Evolutionary conservation across 2,888 invertebrate genomes (phyloP), one percentile per base, ranked within the genome.

Genomic region (Synergus gifuensis): DNA sequence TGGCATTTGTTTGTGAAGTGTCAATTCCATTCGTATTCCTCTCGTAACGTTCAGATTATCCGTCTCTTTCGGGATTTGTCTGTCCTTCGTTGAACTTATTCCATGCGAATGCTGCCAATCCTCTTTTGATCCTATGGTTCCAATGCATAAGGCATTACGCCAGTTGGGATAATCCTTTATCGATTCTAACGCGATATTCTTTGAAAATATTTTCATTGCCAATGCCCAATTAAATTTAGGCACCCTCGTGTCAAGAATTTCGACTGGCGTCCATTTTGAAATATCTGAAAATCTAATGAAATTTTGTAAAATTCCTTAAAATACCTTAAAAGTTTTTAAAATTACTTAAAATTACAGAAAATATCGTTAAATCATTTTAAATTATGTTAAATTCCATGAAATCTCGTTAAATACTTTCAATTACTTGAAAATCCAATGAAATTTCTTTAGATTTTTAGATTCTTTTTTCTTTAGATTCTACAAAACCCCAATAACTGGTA

Each of bases 21-120:
- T 79, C 80, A 79, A 83, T 82, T 77, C 60, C 60, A 76, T 79
- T 82, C 46, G 67, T 81, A 79, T 77, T 79, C 77, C 79, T 54
- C 73, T 67, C 49, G 63, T 58, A 63, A 78, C 78, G 54, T 46
- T 49, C 40, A 73, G 78, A 81, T 79, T 81, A 81, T 76, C 58
- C 44, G 9, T 58, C 69, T 79, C 76, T 66, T 78, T 67, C 42
- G 78, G 81, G 77, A 79, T 76, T 78, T 78, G 76, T 76, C 58
- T 49, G 76, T 78, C 73, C 73, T 80, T 80, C 77, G 77, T 44
- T 62, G 36, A 36, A 67, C 60, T 28, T 54, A 66, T 62, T 58
- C 67, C 44, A 66, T 44, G 58, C 60, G n/a, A 44, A 54, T 28
- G 18, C 28, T 78, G 46, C 54, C 67, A 62, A 63, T 67, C 78